phyloP scores from a whole-genome alignment of 2,888 invertebrate genomes.

The Carabus problematicus region DNA sequence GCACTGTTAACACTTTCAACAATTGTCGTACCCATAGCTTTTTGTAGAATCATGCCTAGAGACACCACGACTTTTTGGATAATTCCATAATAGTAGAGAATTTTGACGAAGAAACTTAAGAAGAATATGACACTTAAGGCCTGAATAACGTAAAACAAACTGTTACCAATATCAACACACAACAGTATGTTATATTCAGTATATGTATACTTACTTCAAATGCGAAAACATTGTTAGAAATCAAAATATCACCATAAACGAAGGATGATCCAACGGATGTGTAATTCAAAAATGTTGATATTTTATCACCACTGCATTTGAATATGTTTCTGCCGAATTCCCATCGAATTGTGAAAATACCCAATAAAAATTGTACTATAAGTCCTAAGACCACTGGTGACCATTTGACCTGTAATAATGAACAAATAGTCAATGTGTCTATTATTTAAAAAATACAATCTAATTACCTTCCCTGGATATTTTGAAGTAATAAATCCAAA shows the following conservation, averaged over 20 bases:
- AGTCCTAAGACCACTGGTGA: slow-evolving; percentile 81
- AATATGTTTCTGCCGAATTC: slow-evolving; percentile 76
- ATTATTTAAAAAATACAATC: slow-evolving; percentile 49
- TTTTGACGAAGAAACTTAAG: slow-evolving; percentile 89
- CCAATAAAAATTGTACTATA: slow-evolving; percentile 83
- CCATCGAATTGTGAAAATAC: slow-evolving; percentile 87
- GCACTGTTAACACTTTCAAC: slow-evolving; percentile 94
- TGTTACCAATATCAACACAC: neutral
- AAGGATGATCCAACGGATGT: slow-evolving; percentile 82
- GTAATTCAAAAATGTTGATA: slow-evolving; percentile 79
- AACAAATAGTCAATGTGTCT: slow-evolving; percentile 20
- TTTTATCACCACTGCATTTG: slow-evolving; percentile 67
- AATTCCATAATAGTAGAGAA: slow-evolving; percentile 86
- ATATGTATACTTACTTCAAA: slow-evolving; percentile 72
- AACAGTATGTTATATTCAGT: neutral
- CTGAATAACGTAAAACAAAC: slow-evolving; percentile 58
- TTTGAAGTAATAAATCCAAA: slow-evolving; percentile 71
- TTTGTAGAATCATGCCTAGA: slow-evolving; percentile 79
- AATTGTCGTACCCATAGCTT: slow-evolving; percentile 83
- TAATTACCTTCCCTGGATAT: slow-evolving; percentile 62
- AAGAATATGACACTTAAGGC: slow-evolving; percentile 91
- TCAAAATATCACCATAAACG: slow-evolving; percentile 78
- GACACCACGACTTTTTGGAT: slow-evolving; percentile 87
- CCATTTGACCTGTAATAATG: slow-evolving; percentile 71
- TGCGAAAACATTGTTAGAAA: slow-evolving; percentile 74